phyloP scores from a whole-genome alignment of 2,888 invertebrate species.

The Orchesella flavescens region DNA sequence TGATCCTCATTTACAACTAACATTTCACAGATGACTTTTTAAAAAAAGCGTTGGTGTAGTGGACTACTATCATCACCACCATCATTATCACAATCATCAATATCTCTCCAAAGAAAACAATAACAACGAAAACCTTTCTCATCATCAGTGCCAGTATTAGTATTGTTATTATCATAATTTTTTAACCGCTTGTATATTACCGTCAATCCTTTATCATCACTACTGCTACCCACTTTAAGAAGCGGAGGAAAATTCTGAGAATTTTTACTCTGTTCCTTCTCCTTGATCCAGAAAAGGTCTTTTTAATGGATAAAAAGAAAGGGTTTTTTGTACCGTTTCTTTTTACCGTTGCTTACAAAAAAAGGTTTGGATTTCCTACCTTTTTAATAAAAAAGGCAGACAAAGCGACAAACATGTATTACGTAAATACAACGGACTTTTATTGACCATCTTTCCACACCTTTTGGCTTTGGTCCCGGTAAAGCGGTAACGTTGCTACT shows the following conservation, averaged over 20 bases:
- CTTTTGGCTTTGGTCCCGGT: background rate
- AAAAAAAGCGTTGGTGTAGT: background rate
- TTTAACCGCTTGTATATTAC: background rate
- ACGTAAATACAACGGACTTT: background rate
- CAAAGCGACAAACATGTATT: background rate
- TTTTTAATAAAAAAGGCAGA: conserved; percentile 23
- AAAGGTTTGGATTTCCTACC: background rate
- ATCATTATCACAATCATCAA: conserved; percentile 3
- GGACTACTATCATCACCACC: conserved; percentile 10
- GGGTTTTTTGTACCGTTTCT: conserved; percentile 1
- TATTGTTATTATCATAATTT: conserved; percentile 52
- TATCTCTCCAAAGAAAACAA: conserved; percentile 45
- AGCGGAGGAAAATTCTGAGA: too few species aligned
- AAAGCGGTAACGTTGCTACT: background rate
- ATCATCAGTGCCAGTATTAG: conserved; percentile 18
- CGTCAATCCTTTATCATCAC: conserved; percentile 6
- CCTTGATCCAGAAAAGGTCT: too few species aligned
- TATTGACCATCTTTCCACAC: conserved; percentile 54
- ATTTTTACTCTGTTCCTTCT: too few species aligned
- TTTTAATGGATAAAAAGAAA: background rate
- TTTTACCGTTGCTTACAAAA: background rate
- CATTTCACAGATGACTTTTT: conserved; percentile 61
- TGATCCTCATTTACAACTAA: conserved; percentile 33
- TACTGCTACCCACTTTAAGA: background rate
- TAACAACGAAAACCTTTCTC: conserved; percentile 41